Evolutionary conservation across 2,888 invertebrate genomes (phyloP), one percentile per base, ranked within the genome.

Genomic region (Drosophila mimica): DNA sequence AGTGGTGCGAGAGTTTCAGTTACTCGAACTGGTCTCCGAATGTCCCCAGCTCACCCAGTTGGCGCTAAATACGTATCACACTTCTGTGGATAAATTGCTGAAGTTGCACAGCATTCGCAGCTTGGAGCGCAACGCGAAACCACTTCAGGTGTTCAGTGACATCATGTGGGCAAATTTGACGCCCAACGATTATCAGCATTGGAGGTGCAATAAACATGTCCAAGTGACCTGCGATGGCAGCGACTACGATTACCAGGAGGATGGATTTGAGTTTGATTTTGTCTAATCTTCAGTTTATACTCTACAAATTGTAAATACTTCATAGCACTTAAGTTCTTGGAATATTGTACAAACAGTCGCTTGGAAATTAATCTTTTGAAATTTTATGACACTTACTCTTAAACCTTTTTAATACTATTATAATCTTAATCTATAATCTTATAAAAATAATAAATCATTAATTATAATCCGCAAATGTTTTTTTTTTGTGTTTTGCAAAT

Each of bases 181-280:
- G 2, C 54, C 79, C 51, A 13, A 28, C 0, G 75, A 81, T 3
- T 81, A 70, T 9, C 34, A 70, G 3, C 34, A 76, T 13, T 87
- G 86, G 86, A 25, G 49, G 0, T 8, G 15, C 53, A 60, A 77
- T 46, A 66, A 68, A 9, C 65, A 76, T 15, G 77, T 88, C 4
- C 82, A 79, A 52, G 74, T 81, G 17, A 79, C 84, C 57, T 79
- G 84, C 58, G 87, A 87, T n/a, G 53, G 40, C 67, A 59, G 33
- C 67, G 87, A 77, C 33, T 87, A 70, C 34, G 87, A 88, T 2
- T 90, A 74, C 53, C 90, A 89, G 57, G 90, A 90, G 20, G 89
- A 90, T 20, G 90, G 87, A 48, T 87, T 87, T 28, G 87, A 87
- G 51, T 75, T 87, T 33, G 89, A 87, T 46, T 87, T 87, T 54